Base-by-base conservation (phyloP, 2,888 invertebrate species). In the Melieria omissa region DNA sequence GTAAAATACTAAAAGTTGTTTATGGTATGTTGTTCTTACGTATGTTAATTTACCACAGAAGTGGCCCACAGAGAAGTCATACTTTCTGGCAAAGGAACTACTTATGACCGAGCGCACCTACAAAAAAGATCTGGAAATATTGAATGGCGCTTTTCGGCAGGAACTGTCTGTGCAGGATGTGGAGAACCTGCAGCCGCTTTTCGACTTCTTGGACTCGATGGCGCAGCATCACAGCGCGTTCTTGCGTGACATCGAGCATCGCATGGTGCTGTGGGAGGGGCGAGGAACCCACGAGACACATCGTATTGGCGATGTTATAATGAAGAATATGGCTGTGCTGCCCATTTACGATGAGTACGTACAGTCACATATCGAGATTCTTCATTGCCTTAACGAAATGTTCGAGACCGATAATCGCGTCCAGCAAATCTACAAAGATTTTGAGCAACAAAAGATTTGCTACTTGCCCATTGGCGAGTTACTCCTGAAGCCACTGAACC, bases 71-170 rank as follows among this genome's bases (percentile, higher is more conserved):
- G 93, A 93, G 80, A 91, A 90, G 81, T 91, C 91, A 16, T 96
- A 95, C 86, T 96, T 93, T 85, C 92, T 96, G 78, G 93, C 94
- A 65, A 97, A 97, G 86, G 98, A 98, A 88, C 89, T 98, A 78
- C 89, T 98, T 69, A 97, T 97, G 95, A 98, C 97, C 0, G 98
- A 98, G 85, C 89, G 97, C 78, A 98, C 98, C 0, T 98, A 97
- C 86, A 95, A 95, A 83, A 94, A 96, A 82, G 98, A 98, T 85
- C 88, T 98, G 79, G 97, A 97, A 85, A 94, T 98, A 57, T 90
- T 98, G 74, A 95, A 95, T 85, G 90, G 93, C 84, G 93, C 92
- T 90, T 92, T 94, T 80, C 89, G 93, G 64, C 92, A 93, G 80
- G 92, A 93, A 82, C 86, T 93, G 42, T 89, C 89, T 45, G 88